Evolutionary conservation across 2,888 invertebrate species (phyloP).

Genomic region (Caenorhabditis plicata): DNA sequence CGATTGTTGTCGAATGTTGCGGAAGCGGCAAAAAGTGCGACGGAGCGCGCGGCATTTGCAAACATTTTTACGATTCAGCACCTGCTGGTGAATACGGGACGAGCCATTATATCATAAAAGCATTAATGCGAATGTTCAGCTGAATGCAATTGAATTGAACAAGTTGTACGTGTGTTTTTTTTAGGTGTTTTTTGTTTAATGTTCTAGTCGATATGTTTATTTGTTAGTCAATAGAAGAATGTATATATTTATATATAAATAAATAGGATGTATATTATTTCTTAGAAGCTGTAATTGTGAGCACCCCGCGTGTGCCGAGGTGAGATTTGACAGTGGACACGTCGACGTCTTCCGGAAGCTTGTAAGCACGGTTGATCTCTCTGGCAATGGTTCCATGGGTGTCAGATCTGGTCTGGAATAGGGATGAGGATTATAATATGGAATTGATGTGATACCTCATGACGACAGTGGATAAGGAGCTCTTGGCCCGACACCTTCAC

Average conservation of each 20-base stretch:
- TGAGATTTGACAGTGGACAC: constrained; percentile 58
- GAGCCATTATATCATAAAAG: constrained; percentile 83
- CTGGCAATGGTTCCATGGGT: constrained; percentile 57
- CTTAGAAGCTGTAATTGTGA: constrained; percentile 62
- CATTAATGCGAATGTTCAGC: constrained; percentile 57
- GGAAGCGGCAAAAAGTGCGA: constrained; percentile 74
- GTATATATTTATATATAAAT: too few species aligned
- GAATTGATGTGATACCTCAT: constrained; percentile 56
- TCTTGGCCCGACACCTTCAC: constrained; percentile 62
- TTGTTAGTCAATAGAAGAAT: too few species aligned
- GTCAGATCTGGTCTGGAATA: constrained; percentile 43
- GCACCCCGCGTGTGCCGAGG: constrained; percentile 58
- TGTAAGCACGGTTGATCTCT: constrained; percentile 58
- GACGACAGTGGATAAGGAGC: constrained; percentile 60
- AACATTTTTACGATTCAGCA: constrained; percentile 95
- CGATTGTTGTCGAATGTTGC: constrained; percentile 90
- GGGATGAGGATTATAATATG: too few species aligned
- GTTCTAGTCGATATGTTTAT: too few species aligned
- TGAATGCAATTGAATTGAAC: too few species aligned
- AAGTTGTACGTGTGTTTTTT: too few species aligned
- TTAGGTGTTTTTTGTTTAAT: too few species aligned
- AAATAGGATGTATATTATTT: constrained; percentile 24
- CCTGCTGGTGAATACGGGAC: constrained; percentile 96
- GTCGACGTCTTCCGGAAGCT: constrained; percentile 62
- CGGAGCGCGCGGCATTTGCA: constrained; percentile 91